A percentile compares a stretch with the other conserved stretches of the same genome.
Evolutionary conservation across 2,888 invertebrate species (phyloP).

Genomic region (Magallana nippona): DNA sequence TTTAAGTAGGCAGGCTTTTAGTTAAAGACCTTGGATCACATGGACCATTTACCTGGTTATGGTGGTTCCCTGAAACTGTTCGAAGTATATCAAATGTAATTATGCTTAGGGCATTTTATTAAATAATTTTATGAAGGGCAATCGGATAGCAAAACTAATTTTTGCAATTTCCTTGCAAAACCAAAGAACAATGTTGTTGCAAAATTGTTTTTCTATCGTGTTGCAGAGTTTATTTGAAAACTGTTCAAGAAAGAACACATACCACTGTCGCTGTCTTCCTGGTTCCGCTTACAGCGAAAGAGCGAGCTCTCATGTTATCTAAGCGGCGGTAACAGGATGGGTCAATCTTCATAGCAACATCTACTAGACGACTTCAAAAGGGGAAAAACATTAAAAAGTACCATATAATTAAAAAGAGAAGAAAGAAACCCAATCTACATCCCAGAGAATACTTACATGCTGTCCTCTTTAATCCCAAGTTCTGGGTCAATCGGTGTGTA

Average conservation of each 20-base stretch:
- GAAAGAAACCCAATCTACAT: neutral
- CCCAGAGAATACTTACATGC: conserved; percentile 63
- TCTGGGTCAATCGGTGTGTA: conserved; percentile 56
- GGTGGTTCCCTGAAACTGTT: too few relatives aligned
- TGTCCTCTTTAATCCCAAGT: conserved; percentile 52
- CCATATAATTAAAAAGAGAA: neutral
- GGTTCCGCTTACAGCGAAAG: conserved; percentile 91
- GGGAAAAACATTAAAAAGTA: neutral
- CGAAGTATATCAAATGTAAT: too few relatives aligned
- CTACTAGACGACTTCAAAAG: conserved; percentile 51
- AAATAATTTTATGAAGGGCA: neutral
- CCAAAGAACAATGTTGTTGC: neutral
- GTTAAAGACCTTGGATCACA: too few relatives aligned
- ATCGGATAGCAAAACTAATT: neutral
- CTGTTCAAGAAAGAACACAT: conserved; percentile 46
- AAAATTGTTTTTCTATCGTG: neutral
- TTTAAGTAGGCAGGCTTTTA: neutral
- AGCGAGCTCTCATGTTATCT: conserved; percentile 80
- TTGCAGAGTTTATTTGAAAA: neutral
- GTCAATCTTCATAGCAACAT: conserved; percentile 60
- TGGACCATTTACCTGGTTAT: too few relatives aligned
- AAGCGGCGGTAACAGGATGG: conserved; percentile 65
- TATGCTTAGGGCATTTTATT: too few relatives aligned
- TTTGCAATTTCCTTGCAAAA: neutral
- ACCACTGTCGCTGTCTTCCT: conserved; percentile 90